Conservation (phyloP, 2,888 invertebrate species). For the Chirona hameri region DNA sequence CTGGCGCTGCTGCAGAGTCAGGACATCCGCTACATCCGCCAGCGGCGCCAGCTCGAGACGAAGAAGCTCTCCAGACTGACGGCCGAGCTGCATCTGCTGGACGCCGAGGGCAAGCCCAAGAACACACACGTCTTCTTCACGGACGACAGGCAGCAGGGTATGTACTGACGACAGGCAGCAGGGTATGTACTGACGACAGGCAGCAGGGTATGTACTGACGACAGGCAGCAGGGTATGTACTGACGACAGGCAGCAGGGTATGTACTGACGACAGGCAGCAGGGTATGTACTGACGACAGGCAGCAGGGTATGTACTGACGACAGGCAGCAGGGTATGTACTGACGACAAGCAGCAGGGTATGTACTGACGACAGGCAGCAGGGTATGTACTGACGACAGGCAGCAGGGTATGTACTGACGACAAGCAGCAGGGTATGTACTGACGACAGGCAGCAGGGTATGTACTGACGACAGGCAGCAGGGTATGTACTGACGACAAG, state of each 20-base stretch:
- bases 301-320: neutral
- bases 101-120: conserved; percentile 61
- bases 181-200: neutral
- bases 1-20: conserved; percentile 83
- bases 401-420: neutral
- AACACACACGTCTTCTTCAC: conserved; percentile 79
- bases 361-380: neutral
- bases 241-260: neutral
- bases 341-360: neutral
- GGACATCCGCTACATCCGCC: conserved; percentile 83
- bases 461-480: conserved; percentile 61
- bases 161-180: neutral
- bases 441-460: conserved; percentile 58
- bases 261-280: neutral
- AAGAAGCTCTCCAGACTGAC: conserved; percentile 71
- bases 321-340: neutral
- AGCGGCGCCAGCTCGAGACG: conserved; percentile 76
- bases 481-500: conserved; percentile 58
- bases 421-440: conserved; percentile 54
- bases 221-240: neutral
- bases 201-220: neutral
- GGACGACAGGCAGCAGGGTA: conserved; percentile 58
- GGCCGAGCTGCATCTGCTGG: conserved; percentile 74
- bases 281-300: neutral
- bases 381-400: neutral